Evolutionary conservation across 37 sponge, comb jelly and placozoan genomes (phyloP).

Genomic region (Diacarnus erythraeanus): DNA sequence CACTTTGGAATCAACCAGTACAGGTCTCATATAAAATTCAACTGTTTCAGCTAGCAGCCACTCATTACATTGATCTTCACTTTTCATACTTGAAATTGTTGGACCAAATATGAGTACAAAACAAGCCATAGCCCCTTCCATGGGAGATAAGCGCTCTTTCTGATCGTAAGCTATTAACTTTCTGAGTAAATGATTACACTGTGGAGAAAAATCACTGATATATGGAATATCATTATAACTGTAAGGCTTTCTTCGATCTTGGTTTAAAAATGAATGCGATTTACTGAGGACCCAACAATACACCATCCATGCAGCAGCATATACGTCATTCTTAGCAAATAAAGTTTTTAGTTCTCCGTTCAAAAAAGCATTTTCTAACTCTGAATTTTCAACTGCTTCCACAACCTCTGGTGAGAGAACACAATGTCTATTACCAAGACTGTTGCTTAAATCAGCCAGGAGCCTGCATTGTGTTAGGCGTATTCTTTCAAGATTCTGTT

Average conservation of each 20-base stretch:
- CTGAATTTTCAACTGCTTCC: neutral
- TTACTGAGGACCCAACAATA: constrained; percentile 3
- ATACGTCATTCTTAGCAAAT: constrained; percentile 33
- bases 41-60: constrained; percentile 49
- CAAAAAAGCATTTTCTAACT: neutral
- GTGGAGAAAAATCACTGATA: constrained; percentile 14
- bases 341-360: neutral
- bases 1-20: neutral
- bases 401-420: constrained; percentile 23
- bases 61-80: constrained; percentile 25
- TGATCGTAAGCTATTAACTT: constrained; percentile 31
- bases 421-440: neutral
- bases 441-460: neutral
- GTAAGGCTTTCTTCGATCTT: neutral
- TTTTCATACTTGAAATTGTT: neutral
- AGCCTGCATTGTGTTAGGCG: neutral
- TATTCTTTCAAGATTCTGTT: constrained; percentile 4
- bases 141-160: constrained; percentile 13
- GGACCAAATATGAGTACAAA: constrained; percentile 59
- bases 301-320: constrained; percentile 22
- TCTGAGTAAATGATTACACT: constrained; percentile 26
- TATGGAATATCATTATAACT: constrained; percentile 3
- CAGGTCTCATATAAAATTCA: constrained; percentile 36
- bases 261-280: neutral
- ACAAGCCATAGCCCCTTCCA: constrained; percentile 33